Evolutionary conservation across 2,888 invertebrate genomes (phyloP), one percentile per base, ranked within the genome.

Genomic region (Hydropsyche betteni): DNA sequence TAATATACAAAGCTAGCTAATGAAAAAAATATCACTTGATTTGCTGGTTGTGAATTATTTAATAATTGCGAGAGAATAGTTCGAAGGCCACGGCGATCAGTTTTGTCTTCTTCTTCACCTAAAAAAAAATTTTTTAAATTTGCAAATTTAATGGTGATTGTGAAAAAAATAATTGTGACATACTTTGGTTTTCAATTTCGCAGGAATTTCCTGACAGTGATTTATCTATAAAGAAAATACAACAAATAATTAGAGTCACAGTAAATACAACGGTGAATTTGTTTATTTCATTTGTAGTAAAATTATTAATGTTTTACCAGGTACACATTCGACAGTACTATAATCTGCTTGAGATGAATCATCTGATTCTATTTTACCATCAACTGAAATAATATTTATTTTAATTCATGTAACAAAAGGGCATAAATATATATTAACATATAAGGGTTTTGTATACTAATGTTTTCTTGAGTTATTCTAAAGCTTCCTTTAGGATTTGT

Each of bases 41-140:
- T 85, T 0, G 87, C 84, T 1, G 86, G 85, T 61, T 87, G 86
- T 68, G 86, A 87, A 81, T 86, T 87, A 0, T 86, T 85, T 33
- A 88, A 80, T 16, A 88, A 80, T 75, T 88, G 88, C 0, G 87
- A 86, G 5, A 88, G 80, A 64, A 88, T 87, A 76, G 87, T 87
- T 58, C 86, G 83, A 0, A 87, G 86, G 0, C 87, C 87, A 77
- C 87, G 87, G 81, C 87, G 87, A 77, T 88, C 88, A 0, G 86
- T 86, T 75, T 83, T 85, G 53, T 88, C 88, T 78, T 88, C 88
- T 33, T 88, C 88, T 52, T 87, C 87, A 0, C 81, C 82, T 78
- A 50, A 70, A 52, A 50, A 14, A 51, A 34, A 53, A 10, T 68
- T 38, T 64, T 64, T 55, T 68, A 5, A 44, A 2, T 68, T 24